Base-by-base conservation (phyloP, 2,888 invertebrate species). In the Elmis aenea region DNA sequence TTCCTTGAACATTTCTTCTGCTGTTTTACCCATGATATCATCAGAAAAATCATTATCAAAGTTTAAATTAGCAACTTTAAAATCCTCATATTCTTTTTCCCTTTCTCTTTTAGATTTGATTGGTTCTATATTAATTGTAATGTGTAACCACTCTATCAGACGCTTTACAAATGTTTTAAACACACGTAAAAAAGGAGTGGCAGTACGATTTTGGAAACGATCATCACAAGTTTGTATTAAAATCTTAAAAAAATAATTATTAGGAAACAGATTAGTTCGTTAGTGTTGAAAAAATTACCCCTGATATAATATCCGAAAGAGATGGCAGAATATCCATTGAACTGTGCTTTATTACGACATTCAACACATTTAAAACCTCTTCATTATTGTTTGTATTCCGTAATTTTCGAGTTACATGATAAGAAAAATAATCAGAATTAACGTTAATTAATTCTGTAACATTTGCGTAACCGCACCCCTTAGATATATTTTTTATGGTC, bases 351-450 rank as follows among this genome's bases (percentile, higher is more conserved):
- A 87, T 75, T 2, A 87, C 79, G 14, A 85, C 80, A 0, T 76
- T 71, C 5, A 89, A 66, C 26, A 87, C 85, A 52, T 83, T 77
- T 16, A 87, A 69, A 8, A 84, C 83, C 1, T 77, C 76, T 34
- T 77, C 70, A 54, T 79, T 79, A 49, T 76, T 68, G 59, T 78
- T 75, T 1, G 73, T 73, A 66, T 73, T 75, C 38, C 77, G 80
- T 1, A 87, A 68, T 52, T 77, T 72, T 1, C 73, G 62, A 14
- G 80, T 80, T 36, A 88, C 72, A 51, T 85, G 80, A 55, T 77
- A 79, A 0, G 83, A 79, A 57, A 86, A 75, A 59, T 85, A 88
- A 62, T 87, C 86, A 0, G 81, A 76, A 58, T 87, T 85, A 20
- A 64, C 57, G 30, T 74, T 73, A 38, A 89, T 73, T 12, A 88